Evolutionary conservation across 2,888 invertebrate genomes (phyloP), one percentile per base, ranked within the genome.

Genomic region (Hirtodrosophila duncani): DNA sequence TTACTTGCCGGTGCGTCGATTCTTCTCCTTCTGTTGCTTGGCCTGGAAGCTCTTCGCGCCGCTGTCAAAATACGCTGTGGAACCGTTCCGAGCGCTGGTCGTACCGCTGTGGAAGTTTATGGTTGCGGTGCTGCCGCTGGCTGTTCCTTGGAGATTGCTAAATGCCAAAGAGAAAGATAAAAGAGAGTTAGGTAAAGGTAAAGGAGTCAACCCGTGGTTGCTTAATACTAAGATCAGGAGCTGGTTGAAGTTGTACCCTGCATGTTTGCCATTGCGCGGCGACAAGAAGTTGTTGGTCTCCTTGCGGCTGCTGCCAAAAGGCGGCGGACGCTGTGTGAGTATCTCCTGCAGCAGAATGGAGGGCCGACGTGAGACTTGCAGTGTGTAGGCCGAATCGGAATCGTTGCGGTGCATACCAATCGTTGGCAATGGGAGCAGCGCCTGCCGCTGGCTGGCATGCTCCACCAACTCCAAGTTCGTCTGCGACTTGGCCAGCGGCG

Each of bases 301-400:
- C 41, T 61, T 66, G 8, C 91, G 90, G n/a, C 60, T 66, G 8
- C 91, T 90, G n/a, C 91, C 91, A 58, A 91, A 89, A 33, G 91
- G 89, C 1, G 91, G 91, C 0, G 91, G 90, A 29, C 92, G 88
- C 77, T 91, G 65, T 3, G 84, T 84, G 21, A 87, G 57, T 29
- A 87, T 85, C 51, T 87, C 87, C 52, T 87, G 87, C 13, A 87
- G 58, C 7, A 87, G 63, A 21, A 85, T 69, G 0, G 87, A 87
- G 2, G 87, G 87, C 4, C 87, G 67, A 8, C 87, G 75, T n/a
- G 87, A 85, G 6, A 86, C 70, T 41, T 85, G 85, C 20, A 86
- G 58, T 10, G 85, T 85, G 31, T 79, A 82, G 17, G 75, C 80
- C 0, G 86, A 85, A 41, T 85, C 85, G 0, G 86, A 85, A 41